Conservation (phyloP, 2,797 vertebrate genomes). For the Hapalemur alaotrensis region DNA sequence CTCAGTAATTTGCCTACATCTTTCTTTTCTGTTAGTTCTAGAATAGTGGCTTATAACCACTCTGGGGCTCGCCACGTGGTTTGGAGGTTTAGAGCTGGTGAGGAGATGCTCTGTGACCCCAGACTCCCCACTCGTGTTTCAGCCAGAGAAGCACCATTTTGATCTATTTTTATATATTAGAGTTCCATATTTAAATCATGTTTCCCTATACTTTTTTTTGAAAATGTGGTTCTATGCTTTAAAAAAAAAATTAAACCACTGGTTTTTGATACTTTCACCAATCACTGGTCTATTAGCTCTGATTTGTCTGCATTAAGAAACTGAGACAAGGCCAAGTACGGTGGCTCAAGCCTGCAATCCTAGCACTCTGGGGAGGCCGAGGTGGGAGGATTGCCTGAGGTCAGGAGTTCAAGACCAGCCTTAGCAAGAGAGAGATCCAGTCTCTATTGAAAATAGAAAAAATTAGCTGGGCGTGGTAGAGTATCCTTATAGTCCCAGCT, state of each 20-base stretch:
- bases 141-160: not conserved
- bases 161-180: not conserved
- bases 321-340: not conserved
- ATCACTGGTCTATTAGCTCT: not conserved
- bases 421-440: no score
- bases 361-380: no score
- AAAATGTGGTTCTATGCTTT: not conserved
- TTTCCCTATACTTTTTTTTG: conserved; percentile 16
- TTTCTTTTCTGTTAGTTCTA: not conserved
- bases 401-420: no score
- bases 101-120: not conserved
- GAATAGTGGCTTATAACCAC: not conserved
- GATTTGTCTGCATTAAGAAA: not conserved
- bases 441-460: no score
- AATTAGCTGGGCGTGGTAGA: no score
- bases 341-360: no score
- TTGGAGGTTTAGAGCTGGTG: not conserved
- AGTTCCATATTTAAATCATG: not conserved
- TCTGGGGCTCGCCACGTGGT: not conserved
- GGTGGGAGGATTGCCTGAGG: no score
- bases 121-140: not conserved
- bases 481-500: no score
- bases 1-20: not conserved
- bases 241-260: not conserved
- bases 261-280: not conserved